Base-by-base conservation (phyloP, 2,113 vertebrate genomes). In the Callipepla squamata region DNA sequence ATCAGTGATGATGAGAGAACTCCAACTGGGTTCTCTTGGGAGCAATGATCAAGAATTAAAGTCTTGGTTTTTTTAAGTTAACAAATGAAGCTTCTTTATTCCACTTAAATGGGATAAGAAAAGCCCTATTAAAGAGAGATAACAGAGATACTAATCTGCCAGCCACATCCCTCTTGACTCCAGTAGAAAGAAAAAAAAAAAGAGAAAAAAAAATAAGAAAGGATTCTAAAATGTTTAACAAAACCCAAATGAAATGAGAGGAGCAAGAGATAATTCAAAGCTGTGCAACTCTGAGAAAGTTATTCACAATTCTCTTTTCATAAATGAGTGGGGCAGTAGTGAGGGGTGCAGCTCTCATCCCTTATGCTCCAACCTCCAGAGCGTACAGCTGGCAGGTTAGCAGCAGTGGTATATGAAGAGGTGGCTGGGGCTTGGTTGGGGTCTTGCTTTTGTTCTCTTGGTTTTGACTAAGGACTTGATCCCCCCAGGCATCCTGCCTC, bases 31-130 rank as follows among this genome's bases (percentile, higher is more conserved):
- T 77, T 69, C 96, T 47, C 95, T 92, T 88, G 94, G 91, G 96
- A 98, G 66, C 94, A 91, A 96, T 69, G 51, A 96, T 96, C 93
- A 97, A 97, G 97, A 94, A 95, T 96, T 96, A 92, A 92, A 93
- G 74, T 95, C 94, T 89, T 84, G 47, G 65, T 69, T 76, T 95
- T 94, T 96, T 93, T 59, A 96, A 96, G 74, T 67, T 95, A 95
- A 96, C 96, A 97, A 97, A 97, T 94, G 93, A 96, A 96, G 87
- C 95, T 95, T 92, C 90, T 96, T 96, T 97, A 93, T 95, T 97
- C 95, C 95, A 78, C 88, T 93, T 96, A 96, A 89, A 96, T 90
- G 69, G 81, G 87, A 95, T 95, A 90, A 92, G 96, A 96, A 96
- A 85, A 89, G 65, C 87, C 80, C 91, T 94, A 82, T 95, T 97